Evolutionary conservation across 2,797 vertebrate genomes (phyloP).

Genomic region (Malurus splendens): DNA sequence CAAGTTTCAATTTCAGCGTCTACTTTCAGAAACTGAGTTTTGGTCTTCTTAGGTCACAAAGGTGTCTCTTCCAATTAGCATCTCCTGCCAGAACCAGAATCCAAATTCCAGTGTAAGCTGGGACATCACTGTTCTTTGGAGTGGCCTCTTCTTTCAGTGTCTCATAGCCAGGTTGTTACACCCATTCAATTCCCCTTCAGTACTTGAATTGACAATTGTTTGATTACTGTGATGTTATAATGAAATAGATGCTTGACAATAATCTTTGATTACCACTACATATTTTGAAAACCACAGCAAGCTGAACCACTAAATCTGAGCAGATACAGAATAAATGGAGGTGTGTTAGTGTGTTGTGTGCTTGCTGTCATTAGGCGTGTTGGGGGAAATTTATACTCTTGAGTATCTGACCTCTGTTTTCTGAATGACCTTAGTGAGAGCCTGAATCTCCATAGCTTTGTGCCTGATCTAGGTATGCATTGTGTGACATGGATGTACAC

Average conservation of each 20-base stretch:
- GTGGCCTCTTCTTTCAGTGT: background rate
- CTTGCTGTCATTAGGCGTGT: accelerated
- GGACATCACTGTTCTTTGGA: background rate
- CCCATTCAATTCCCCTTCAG: background rate
- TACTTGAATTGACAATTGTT: background rate
- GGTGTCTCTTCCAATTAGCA: background rate
- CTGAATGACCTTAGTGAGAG: background rate
- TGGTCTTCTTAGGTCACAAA: background rate
- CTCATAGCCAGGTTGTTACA: background rate
- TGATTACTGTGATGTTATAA: background rate
- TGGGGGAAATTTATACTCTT: background rate
- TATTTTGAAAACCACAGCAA: background rate
- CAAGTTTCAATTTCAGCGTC: background rate
- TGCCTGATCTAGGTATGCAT: background rate
- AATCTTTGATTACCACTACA: background rate
- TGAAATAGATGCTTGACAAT: background rate
- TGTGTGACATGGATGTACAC: background rate
- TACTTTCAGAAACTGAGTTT: background rate
- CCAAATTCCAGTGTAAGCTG: background rate
- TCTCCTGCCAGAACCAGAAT: background rate
- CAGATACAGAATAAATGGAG: background rate
- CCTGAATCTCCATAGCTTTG: background rate
- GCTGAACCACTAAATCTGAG: background rate
- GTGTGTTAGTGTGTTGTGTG: background rate
- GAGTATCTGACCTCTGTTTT: background rate